A percentile compares a stretch with the other conserved stretches of the same genome.
These are phyloP conservation scores for Amniataba percoides DNA, from an alignment of 2,797 vertebrate genomes.

Conservation along the genomic window DNA sequence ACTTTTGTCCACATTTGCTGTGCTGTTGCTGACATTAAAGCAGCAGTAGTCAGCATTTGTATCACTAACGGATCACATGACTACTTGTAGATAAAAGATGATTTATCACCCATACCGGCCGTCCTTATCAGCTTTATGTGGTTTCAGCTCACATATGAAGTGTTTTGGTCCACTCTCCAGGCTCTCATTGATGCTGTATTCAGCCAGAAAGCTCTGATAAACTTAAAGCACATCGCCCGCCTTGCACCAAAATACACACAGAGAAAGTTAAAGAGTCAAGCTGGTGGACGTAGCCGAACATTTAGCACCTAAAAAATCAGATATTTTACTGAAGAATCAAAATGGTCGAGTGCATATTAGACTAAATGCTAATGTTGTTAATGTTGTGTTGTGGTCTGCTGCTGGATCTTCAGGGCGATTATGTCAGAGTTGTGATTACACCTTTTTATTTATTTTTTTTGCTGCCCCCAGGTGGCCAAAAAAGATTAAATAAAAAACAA, in stretches of 20 bases:
- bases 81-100: neutral
- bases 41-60: neutral
- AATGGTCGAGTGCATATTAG: neutral
- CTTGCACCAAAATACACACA: neutral
- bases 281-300: no score
- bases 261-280: neutral
- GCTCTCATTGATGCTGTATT: neutral
- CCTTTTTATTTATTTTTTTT: neutral
- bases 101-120: neutral
- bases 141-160: neutral
- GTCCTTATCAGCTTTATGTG: neutral
- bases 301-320: neutral
- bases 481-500: neutral
- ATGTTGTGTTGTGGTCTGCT: neutral
- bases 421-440: neutral
- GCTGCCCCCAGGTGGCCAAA: constrained; percentile 17
- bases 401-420: neutral
- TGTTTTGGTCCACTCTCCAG: neutral
- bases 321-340: neutral
- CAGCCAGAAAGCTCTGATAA: neutral
- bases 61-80: neutral
- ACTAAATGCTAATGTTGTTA: neutral
- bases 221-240: no score
- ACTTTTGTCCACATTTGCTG: neutral
- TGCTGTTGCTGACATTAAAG: neutral